Conservation (phyloP, 2,797 vertebrate genomes). For the Sebastes hubbsi region DNA sequence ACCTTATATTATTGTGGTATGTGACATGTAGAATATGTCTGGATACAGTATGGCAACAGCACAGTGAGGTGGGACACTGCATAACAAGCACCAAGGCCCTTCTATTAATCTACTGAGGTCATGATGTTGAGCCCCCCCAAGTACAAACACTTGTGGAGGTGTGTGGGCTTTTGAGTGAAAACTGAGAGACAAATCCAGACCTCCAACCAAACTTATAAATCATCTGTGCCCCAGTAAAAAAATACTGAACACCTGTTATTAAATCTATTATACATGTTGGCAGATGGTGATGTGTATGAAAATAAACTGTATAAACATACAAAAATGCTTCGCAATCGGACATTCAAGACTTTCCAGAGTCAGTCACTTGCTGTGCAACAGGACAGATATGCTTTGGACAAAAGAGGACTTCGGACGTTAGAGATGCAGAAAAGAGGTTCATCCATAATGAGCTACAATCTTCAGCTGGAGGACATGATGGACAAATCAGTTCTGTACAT, state of each 20-base stretch:
- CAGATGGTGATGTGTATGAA: conserved; percentile 66
- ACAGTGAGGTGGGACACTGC: conserved; percentile 69
- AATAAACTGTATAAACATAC: conserved; percentile 66
- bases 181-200: conserved; percentile 47
- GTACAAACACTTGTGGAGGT: conserved; percentile 37
- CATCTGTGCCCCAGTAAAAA: conserved; percentile 41
- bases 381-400: conserved; percentile 70
- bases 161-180: conserved; percentile 34
- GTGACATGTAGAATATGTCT: conserved; percentile 37
- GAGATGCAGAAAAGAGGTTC: conserved; percentile 61
- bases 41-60: conserved; percentile 53
- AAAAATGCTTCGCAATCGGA: conserved; percentile 66
- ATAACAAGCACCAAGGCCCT: conserved; percentile 60
- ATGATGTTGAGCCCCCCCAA: conserved; percentile 47
- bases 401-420: conserved; percentile 54
- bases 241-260: conserved; percentile 37
- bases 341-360: conserved; percentile 69
- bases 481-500: conserved; percentile 74
- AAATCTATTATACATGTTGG: conserved; percentile 67
- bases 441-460: conserved; percentile 76
- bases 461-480: conserved; percentile 72
- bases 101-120: conserved; percentile 60
- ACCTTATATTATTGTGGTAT: conserved; percentile 35
- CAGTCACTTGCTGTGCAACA: conserved; percentile 52
- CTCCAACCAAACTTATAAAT: conserved; percentile 36